Conservation (phyloP, 2,113 vertebrate species). For the Uria aalge region DNA sequence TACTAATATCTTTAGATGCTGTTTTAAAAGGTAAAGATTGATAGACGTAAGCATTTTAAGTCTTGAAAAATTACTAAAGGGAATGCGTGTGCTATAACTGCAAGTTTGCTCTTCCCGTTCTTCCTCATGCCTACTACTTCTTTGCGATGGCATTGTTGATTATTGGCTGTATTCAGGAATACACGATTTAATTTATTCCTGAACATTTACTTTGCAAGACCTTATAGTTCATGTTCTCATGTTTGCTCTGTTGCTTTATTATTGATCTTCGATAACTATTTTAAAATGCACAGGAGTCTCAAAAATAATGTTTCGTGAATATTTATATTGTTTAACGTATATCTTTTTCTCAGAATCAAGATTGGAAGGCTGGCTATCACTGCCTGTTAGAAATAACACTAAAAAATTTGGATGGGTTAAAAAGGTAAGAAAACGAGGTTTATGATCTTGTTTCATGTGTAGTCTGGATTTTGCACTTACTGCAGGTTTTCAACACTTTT, state of each 20-base stretch:
- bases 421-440: slow-evolving; percentile 79
- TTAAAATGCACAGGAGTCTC: not conserved
- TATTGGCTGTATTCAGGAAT: not conserved
- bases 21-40: not conserved
- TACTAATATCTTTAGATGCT: not conserved
- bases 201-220: not conserved
- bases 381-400: slow-evolving; percentile 96
- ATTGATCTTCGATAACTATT: not conserved
- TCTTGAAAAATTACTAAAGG: slow-evolving; percentile 9
- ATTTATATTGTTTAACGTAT: not conserved
- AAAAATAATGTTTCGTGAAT: not conserved
- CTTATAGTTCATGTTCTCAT: not conserved
- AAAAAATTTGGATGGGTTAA: slow-evolving; percentile 98
- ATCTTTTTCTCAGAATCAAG: slow-evolving; percentile 81
- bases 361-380: slow-evolving; percentile 95
- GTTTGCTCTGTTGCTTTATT: slow-evolving; percentile 6
- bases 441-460: not conserved
- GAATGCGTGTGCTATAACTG: not conserved
- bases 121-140: not conserved
- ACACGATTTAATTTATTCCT: not conserved
- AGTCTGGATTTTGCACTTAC: not conserved
- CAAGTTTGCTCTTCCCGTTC: not conserved
- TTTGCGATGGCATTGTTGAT: not conserved
- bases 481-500: not conserved
- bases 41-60: not conserved